phyloP scores from a whole-genome alignment of 2,888 invertebrate genomes.

The Pachymerium ferrugineum region DNA sequence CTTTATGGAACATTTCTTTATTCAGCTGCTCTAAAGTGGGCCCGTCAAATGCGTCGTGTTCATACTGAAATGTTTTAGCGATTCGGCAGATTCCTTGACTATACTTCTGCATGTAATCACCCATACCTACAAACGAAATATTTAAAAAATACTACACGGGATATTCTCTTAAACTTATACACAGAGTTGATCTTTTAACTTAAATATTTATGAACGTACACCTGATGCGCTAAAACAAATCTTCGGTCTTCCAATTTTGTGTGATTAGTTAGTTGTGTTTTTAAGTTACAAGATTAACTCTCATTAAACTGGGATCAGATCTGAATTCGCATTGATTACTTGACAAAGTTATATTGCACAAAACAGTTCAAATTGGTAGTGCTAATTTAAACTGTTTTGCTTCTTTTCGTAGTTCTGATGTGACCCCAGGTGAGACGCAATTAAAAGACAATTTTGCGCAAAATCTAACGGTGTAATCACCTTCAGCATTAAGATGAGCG shows the following conservation, averaged over 20 bases:
- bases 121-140: constrained; percentile 50
- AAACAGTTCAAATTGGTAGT: not conserved
- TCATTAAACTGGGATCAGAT: too few relatives aligned
- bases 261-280: too few relatives aligned
- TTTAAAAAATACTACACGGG: not conserved
- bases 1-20: constrained; percentile 64
- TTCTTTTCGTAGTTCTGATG: not conserved
- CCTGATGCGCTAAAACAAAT: too few relatives aligned
- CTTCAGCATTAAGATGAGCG: constrained; percentile 89
- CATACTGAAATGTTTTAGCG: constrained; percentile 68
- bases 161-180: too few relatives aligned
- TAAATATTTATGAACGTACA: too few relatives aligned
- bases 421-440: not conserved
- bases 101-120: constrained; percentile 59
- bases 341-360: not conserved
- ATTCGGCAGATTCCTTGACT: constrained; percentile 57
- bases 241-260: too few relatives aligned
- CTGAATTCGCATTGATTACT: not conserved
- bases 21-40: constrained; percentile 60
- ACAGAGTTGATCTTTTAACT: too few relatives aligned
- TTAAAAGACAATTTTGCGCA: not conserved
- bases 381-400: not conserved
- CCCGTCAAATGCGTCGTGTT: constrained; percentile 66
- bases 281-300: too few relatives aligned
- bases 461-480: constrained; percentile 46